Evolutionary conservation across 2,888 invertebrate species (phyloP).

Genomic region (Conistra vaccinii): DNA sequence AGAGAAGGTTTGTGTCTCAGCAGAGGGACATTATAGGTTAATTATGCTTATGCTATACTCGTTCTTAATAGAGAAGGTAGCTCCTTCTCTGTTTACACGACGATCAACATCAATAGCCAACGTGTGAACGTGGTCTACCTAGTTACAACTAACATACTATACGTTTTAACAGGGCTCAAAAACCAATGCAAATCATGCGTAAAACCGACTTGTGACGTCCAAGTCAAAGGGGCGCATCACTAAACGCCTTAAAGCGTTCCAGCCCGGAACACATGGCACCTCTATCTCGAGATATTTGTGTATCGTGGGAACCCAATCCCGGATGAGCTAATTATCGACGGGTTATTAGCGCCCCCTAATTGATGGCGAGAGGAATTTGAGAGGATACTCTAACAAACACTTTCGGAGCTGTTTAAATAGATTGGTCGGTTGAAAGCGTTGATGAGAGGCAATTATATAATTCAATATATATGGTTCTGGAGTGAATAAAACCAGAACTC

Average conservation of each 20-base stretch:
- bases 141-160: background rate
- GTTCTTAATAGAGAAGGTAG: too few relatives aligned
- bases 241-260: conserved; percentile 14
- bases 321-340: conserved; percentile 63
- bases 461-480: conserved; percentile 4
- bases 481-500: background rate
- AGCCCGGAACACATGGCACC: conserved; percentile 39
- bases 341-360: conserved; percentile 57
- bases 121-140: background rate
- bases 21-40: too few relatives aligned
- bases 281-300: conserved; percentile 43
- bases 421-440: conserved; percentile 12
- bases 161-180: background rate
- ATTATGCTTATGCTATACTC: too few relatives aligned
- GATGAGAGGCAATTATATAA: conserved; percentile 9
- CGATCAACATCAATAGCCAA: background rate
- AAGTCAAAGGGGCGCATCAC: conserved; percentile 21
- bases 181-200: background rate
- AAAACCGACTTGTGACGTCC: conserved; percentile 12
- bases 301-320: conserved; percentile 59
- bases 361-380: conserved; percentile 44
- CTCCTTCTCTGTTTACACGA: background rate
- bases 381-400: conserved; percentile 41
- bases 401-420: conserved; percentile 32
- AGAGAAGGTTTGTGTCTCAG: too few relatives aligned